A percentile compares a stretch with the other conserved stretches of the same genome.
phyloP scores from a whole-genome alignment of 92 coral and sea anemone species.

The Umimayanthus kanabou region DNA sequence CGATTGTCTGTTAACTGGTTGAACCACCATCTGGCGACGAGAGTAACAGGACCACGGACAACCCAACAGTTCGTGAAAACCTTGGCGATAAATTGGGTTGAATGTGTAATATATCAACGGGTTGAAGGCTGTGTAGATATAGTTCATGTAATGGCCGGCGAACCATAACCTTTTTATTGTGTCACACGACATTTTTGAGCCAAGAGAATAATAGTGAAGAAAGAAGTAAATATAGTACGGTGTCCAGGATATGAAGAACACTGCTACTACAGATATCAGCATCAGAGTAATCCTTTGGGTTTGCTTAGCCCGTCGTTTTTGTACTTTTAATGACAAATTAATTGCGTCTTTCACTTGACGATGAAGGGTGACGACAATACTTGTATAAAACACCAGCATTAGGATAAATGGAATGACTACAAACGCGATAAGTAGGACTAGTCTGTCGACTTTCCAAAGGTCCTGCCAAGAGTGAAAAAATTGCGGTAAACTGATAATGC shows the following conservation, averaged over 20 bases:
- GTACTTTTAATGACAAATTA: background rate
- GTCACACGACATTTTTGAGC: background rate
- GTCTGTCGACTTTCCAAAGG: constrained; percentile 2
- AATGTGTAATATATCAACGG: no score
- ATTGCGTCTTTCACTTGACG: constrained; percentile 3
- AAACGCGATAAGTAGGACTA: background rate
- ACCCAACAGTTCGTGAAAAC: no score
- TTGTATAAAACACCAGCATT: background rate
- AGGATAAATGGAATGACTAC: constrained; percentile 8
- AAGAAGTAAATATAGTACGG: background rate
- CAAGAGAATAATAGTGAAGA: background rate
- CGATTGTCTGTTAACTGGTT: no score
- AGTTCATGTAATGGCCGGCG: no score
- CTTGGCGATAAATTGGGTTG: no score
- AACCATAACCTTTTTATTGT: background rate
- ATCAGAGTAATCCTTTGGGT: background rate
- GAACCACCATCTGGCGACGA: no score
- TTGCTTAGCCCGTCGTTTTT: background rate
- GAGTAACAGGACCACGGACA: no score
- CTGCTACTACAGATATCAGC: background rate
- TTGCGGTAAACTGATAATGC: background rate
- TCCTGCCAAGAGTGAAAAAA: background rate
- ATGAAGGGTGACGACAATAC: background rate
- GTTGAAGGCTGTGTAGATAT: no score
- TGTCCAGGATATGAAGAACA: background rate